Base-by-base conservation (phyloP, 2,797 vertebrate species). In the Brachymystax lenok region DNA sequence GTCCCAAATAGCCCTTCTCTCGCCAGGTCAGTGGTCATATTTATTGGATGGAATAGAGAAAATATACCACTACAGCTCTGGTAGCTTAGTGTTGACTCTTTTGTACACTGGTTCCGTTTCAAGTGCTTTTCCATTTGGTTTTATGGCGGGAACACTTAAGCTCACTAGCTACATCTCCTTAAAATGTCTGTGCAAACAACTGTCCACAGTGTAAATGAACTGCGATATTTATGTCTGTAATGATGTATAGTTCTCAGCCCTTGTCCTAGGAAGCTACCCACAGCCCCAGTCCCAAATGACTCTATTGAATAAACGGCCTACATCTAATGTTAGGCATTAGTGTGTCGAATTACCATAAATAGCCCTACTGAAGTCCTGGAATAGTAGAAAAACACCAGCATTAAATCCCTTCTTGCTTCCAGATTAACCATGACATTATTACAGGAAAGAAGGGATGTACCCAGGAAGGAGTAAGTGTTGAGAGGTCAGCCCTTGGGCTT, bases 331-430 rank as follows among this genome's bases (percentile, higher is more conserved):
- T 46, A 28, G 51, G 56, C 46, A 52, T 75, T 69, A 69, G 46
- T 59, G 74, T 54, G 30, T 28, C 17, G 69, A 69, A 80, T 80
- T 52, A 54, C 70, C 52, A 52, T 24, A 73, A 73, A 50, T 28
- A 35, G 63, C 63, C 74, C 24, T 52, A 24, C 52, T 35, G 30
- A 66, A 69, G 71, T 70, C 40, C 61, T 12, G 71, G 17, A 70
- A 70, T 35, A 63, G 30, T 59, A 74, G 56, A 52, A 71, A 77
- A 66, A 80, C 17, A 68, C 66, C 66, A 28, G 19, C 59, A 61
- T 72, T 71, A 74, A 74, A 77, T 74, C 13, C 64, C 19, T 71
- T 33, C 77, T 66, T 77, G 75, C 56, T 71, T 80, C 68, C 72
- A 80, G 79, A 77, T 80, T 30, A 77, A 74, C 28, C 67, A 63